Base-by-base conservation (phyloP, 37 sponge, comb jelly and placozoan species). In the Aplysina aerophoba region DNA sequence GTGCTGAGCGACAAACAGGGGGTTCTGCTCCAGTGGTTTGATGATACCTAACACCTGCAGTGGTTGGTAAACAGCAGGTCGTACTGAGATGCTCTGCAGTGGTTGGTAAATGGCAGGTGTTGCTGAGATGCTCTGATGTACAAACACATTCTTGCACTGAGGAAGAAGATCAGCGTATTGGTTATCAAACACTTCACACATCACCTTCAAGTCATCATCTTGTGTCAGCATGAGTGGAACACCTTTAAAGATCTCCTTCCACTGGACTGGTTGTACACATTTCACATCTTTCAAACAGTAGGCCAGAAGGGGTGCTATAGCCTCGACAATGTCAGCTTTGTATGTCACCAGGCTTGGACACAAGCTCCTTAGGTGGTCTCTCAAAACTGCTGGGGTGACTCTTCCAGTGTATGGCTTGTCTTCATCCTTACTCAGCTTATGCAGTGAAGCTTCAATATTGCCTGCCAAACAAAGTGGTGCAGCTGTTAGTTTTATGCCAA, bases 161-260 rank as follows among this genome's bases (percentile, higher is more conserved):
- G 92, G 92, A 24, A 91, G 66, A 25, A 91, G 74, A 4, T 35
- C 22, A 20, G 77, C 34, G 57, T 36, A 85, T 4, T 35, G 31
- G 28, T 67, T 67, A 0, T 27, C 60, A 73, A 74, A 87, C 2
- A 91, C 35, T 35, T 41, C 20, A 15, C 66, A 25, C 31, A 36
- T 36, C 11, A 21, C 39, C 44, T 73, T 28, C 27, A 91, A 57
- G n/a, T 30, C 28, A 50, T 68, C 86, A 65, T 87, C 79, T 6
- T 38, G 15, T 24, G 92, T 63, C 36, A 91, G 31, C 25, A 90
- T 39, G 20, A 90, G 80, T 34, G 91, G 91, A 22, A 82, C 72
- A 67, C 63, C 74, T 16, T 53, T 1, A 16, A 90, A 39, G 6
- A 17, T 75, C 17, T 41, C 78, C 40, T 75, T 17, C 78, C 78